Percentiles rank a stretch among this genome's conserved stretches.
Conservation (phyloP, 2,797 vertebrate species). For the Meriones psammophilus region DNA sequence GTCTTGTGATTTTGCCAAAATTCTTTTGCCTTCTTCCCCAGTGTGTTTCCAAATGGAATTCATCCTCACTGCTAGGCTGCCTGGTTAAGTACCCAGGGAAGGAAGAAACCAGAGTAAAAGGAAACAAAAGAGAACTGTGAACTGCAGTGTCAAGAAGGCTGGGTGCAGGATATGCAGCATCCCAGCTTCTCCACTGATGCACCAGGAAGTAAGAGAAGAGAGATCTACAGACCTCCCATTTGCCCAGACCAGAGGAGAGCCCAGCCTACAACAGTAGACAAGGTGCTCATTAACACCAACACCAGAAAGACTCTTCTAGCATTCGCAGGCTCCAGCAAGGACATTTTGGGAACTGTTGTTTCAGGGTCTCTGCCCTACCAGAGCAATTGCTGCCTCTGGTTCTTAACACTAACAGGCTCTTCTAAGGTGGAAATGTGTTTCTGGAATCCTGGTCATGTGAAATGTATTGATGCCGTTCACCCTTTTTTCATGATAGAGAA, state of each 20-base stretch:
- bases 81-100: not conserved
- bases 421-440: not conserved
- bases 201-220: not conserved
- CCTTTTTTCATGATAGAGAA: not conserved
- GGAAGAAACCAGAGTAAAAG: not conserved
- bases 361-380: not conserved
- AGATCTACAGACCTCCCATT: not conserved
- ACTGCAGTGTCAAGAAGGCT: not conserved
- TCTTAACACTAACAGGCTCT: not conserved
- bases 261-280: not conserved
- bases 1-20: conserved; percentile 59
- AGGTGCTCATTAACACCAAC: not conserved
- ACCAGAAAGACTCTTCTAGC: not conserved
- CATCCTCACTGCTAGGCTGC: not conserved
- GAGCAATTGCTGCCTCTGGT: not conserved
- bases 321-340: not conserved
- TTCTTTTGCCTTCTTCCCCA: conserved; percentile 45
- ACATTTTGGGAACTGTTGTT: not conserved
- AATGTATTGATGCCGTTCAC: not conserved
- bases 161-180: no score
- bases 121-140: not conserved
- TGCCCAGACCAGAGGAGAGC: not conserved
- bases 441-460: not conserved
- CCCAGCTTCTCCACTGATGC: not conserved
- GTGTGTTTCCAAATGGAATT: conserved; percentile 39